These are phyloP conservation scores for Allochrocebus solatus DNA, from an alignment of 2,797 vertebrate species.

Conservation along the genomic window DNA sequence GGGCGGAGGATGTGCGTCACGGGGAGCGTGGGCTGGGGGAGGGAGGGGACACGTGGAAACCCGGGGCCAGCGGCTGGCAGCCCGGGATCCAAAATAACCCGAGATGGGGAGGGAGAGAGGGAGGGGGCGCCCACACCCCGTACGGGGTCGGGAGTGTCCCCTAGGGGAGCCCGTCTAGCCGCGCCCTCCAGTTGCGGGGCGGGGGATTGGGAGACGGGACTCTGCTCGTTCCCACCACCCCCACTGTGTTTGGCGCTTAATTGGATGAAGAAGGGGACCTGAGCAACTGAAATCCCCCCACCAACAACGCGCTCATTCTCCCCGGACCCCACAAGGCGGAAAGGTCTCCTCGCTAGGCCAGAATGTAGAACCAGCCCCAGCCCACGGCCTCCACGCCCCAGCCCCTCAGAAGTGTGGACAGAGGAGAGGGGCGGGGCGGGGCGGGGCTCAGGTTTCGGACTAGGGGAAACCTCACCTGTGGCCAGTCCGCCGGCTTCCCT, in stretches of 20 bases:
- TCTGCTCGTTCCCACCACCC: neutral
- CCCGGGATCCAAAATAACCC: slow-evolving; percentile 78
- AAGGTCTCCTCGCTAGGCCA: slow-evolving; percentile 3
- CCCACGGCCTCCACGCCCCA: slow-evolving; percentile 43
- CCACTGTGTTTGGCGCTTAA: neutral
- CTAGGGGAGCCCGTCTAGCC: neutral
- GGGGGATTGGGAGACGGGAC: neutral
- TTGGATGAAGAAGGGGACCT: neutral
- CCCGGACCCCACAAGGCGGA: neutral
- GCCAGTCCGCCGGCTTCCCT: neutral
- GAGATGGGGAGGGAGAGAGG: neutral
- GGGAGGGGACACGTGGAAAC: slow-evolving; percentile 81
- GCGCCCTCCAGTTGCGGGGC: neutral
- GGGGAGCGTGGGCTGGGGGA: slow-evolving; percentile 78
- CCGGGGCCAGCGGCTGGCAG: slow-evolving; percentile 77
- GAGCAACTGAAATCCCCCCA: neutral
- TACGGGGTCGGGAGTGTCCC: neutral
- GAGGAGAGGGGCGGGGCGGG: neutral
- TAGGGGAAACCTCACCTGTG: neutral
- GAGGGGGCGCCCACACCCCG: neutral
- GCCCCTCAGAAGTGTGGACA: slow-evolving; percentile 42
- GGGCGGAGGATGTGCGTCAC: slow-evolving; percentile 85
- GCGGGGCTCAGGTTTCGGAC: neutral
- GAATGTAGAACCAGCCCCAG: slow-evolving; percentile 44
- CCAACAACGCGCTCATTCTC: neutral